These are phyloP conservation scores for Lagopus leucura DNA, from an alignment of 2,113 vertebrate genomes.

Conservation along the genomic window DNA sequence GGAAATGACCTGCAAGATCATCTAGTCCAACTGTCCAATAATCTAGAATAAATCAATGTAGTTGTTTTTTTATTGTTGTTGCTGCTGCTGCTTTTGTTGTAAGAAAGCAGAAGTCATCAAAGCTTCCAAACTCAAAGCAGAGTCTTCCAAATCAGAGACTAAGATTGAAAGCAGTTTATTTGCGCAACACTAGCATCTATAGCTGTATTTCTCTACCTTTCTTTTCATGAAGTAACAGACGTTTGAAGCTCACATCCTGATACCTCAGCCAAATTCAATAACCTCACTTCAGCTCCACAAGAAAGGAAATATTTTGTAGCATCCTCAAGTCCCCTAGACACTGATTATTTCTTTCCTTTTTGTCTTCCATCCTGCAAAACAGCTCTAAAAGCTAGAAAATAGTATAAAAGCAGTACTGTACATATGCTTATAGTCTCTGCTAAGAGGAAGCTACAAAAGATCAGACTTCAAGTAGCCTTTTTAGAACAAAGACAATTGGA, in stretches of 20 bases:
- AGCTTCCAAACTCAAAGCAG: neutral
- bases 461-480: neutral
- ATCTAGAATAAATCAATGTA: constrained; percentile 7
- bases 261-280: constrained; percentile 8
- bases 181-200: neutral
- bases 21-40: neutral
- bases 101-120: neutral
- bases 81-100: neutral
- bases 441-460: neutral
- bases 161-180: neutral
- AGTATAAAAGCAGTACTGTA: neutral
- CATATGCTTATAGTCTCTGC: neutral
- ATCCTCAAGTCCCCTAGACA: neutral
- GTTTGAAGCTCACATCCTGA: constrained; percentile 14
- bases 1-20: too few relatives aligned
- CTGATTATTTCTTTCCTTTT: neutral
- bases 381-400: neutral
- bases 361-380: neutral
- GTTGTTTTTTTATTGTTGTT: neutral
- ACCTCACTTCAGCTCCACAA: constrained; percentile 18
- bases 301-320: neutral
- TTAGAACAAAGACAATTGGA: neutral
- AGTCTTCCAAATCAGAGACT: neutral
- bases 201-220: neutral
- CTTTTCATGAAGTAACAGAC: neutral